A percentile compares a stretch with the other conserved stretches of the same genome.
Conservation (phyloP, 2,113 vertebrate genomes). For the Zeus faber region DNA sequence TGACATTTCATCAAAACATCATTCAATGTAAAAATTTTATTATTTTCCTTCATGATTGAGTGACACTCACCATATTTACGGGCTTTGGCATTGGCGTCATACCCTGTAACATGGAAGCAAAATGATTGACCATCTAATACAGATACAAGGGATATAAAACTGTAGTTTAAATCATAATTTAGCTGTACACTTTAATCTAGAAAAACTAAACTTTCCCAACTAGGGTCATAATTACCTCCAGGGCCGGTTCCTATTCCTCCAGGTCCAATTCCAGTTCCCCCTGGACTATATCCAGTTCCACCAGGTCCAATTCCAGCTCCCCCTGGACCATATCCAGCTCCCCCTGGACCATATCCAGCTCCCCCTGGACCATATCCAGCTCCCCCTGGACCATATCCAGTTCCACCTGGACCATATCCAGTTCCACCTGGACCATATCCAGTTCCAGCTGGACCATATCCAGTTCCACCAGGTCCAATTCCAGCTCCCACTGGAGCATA, state of each 20-base stretch:
- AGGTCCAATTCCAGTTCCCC: slow-evolving; percentile 3
- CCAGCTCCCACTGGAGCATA: slow-evolving; percentile 15
- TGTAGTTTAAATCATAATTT: background rate
- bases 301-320: slow-evolving; percentile 2
- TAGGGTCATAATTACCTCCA: slow-evolving; percentile 7
- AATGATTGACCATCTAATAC: background rate
- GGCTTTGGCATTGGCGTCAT: slow-evolving; percentile 14
- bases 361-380: background rate
- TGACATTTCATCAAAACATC: background rate
- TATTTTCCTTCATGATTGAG: background rate
- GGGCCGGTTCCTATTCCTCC: slow-evolving; percentile 8
- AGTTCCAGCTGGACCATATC: slow-evolving; percentile 18
- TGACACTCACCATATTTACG: slow-evolving; percentile 16
- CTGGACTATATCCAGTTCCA: background rate
- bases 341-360: slow-evolving; percentile 26
- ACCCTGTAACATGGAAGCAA: slow-evolving; percentile 10
- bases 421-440: slow-evolving; percentile 9
- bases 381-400: background rate
- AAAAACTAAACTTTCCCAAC: too few relatives aligned
- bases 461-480: slow-evolving; percentile 24
- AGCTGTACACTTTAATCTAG: too few relatives aligned
- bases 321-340: slow-evolving; percentile 9
- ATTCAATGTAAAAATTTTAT: too few relatives aligned
- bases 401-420: slow-evolving; percentile 25
- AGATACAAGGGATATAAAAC: background rate